Percentiles rank a stretch among this genome's conserved stretches.
These are phyloP conservation scores for Drosophila maculinotata DNA, from an alignment of 2,888 invertebrate genomes.

Conservation along the genomic window DNA sequence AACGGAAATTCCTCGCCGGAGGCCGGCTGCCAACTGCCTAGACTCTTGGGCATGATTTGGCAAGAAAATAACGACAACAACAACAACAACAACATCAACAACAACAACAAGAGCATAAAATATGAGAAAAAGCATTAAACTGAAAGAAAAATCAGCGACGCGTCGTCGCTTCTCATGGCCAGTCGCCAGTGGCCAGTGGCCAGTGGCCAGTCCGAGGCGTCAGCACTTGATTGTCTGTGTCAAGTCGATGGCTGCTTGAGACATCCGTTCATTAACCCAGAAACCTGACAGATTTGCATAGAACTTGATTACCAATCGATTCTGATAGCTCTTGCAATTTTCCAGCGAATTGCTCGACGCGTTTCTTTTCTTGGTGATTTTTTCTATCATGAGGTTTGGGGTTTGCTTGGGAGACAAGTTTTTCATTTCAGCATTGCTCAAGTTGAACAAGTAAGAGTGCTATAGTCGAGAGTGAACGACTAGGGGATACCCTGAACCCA, in stretches of 20 bases:
- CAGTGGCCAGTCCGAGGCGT: constrained; percentile 39
- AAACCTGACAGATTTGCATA: constrained; percentile 55
- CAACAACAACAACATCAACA: not conserved
- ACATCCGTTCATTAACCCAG: constrained; percentile 74
- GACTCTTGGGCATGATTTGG: constrained; percentile 50
- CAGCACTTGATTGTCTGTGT: constrained; percentile 47
- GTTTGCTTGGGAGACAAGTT: constrained; percentile 1
- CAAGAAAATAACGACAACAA: constrained; percentile 21
- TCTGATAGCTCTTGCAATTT: constrained; percentile 33
- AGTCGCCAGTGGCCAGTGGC: too few species aligned
- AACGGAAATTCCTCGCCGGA: constrained; percentile 61
- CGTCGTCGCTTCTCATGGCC: constrained; percentile 46
- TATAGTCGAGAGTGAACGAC: too few species aligned
- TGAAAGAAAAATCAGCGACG: constrained; percentile 22
- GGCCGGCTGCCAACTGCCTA: constrained; percentile 26
- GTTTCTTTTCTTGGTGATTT: not conserved
- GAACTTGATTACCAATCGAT: constrained; percentile 56
- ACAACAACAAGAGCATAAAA: not conserved
- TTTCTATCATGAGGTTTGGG: not conserved
- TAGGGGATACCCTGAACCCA: too few species aligned
- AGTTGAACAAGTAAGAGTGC: too few species aligned
- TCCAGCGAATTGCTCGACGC: constrained; percentile 14
- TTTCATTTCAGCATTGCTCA: too few species aligned
- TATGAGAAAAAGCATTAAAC: constrained; percentile 16
- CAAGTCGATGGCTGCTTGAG: constrained; percentile 54